Percentiles rank a stretch among this genome's conserved stretches.
phyloP scores from a whole-genome alignment of 2,888 invertebrate species.

The Lycophotia porphyrea region DNA sequence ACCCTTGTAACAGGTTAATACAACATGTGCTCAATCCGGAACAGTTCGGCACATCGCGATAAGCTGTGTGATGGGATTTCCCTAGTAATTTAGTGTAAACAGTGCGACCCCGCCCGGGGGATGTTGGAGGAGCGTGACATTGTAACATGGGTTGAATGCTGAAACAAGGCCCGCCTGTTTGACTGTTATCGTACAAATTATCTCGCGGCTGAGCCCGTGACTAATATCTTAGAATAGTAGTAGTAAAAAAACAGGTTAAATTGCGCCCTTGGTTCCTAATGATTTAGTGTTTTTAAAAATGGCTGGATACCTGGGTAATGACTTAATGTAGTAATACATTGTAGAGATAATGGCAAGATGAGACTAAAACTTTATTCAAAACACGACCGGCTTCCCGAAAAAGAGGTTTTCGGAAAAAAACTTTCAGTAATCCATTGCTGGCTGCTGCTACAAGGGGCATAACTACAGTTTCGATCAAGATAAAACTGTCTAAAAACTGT shows the following conservation, averaged over 20 bases:
- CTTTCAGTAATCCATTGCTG: neutral
- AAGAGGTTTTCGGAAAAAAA: neutral
- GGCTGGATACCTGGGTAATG: neutral
- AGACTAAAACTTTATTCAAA: neutral
- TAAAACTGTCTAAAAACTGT: slow-evolving; percentile 2
- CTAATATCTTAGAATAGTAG: slow-evolving; percentile 48
- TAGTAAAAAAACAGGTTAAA: no score
- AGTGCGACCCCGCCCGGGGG: slow-evolving; percentile 70
- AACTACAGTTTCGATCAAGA: neutral
- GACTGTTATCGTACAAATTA: slow-evolving; percentile 76
- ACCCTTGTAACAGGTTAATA: slow-evolving; percentile 42
- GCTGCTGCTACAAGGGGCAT: neutral
- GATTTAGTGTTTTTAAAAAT: neutral
- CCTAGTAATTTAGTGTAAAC: slow-evolving; percentile 77
- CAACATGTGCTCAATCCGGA: slow-evolving; percentile 42
- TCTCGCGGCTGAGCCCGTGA: slow-evolving; percentile 68
- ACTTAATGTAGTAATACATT: neutral
- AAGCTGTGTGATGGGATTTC: slow-evolving; percentile 59
- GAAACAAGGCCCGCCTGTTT: slow-evolving; percentile 73
- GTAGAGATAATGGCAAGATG: neutral
- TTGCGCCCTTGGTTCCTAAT: neutral
- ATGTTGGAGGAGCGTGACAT: slow-evolving; percentile 73
- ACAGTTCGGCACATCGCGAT: slow-evolving; percentile 55
- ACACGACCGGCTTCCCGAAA: neutral
- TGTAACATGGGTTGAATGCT: slow-evolving; percentile 75